Conservation (phyloP, 1,140 invertebrate genomes). For the Bombus sibiricus region DNA sequence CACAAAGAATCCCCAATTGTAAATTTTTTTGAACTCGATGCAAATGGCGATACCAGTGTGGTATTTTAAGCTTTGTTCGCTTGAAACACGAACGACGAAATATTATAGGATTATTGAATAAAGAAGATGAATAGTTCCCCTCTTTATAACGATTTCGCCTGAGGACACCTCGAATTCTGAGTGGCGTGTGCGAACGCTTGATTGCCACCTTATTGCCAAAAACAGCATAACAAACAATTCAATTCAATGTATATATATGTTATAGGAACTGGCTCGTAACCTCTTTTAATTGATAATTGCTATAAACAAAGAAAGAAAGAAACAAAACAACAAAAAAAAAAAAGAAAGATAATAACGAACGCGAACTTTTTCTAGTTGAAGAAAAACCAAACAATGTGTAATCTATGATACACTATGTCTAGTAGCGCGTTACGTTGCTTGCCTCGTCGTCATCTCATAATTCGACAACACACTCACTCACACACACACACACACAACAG, state of each 20-base stretch:
- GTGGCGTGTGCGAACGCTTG: constrained; percentile 41
- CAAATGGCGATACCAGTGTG: constrained; percentile 45
- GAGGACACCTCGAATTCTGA: constrained; percentile 1
- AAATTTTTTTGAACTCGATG: constrained; percentile 44
- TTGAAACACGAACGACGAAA: constrained; percentile 21
- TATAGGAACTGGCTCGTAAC: constrained; percentile 63
- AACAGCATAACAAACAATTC: constrained; percentile 28
- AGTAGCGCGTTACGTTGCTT: constrained; percentile 69
- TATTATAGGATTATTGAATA: constrained; percentile 8
- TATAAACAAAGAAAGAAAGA: constrained; percentile 33
- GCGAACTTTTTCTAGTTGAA: constrained; percentile 64
- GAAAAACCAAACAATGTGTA: constrained; percentile 62
- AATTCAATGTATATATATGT: constrained; percentile 72
- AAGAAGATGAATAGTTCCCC: neutral
- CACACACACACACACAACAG: neutral
- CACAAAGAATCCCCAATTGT: neutral
- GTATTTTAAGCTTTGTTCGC: constrained; percentile 56
- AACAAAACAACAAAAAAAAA: neutral
- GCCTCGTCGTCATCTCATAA: constrained; percentile 66
- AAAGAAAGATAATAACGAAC: constrained; percentile 2
- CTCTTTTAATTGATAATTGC: constrained; percentile 57
- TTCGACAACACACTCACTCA: constrained; percentile 20
- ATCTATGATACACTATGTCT: constrained; percentile 63
- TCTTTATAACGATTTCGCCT: constrained; percentile 8
- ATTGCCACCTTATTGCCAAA: constrained; percentile 52